Base-by-base conservation (phyloP, 2,113 vertebrate species). In the Sciurus niger region DNA sequence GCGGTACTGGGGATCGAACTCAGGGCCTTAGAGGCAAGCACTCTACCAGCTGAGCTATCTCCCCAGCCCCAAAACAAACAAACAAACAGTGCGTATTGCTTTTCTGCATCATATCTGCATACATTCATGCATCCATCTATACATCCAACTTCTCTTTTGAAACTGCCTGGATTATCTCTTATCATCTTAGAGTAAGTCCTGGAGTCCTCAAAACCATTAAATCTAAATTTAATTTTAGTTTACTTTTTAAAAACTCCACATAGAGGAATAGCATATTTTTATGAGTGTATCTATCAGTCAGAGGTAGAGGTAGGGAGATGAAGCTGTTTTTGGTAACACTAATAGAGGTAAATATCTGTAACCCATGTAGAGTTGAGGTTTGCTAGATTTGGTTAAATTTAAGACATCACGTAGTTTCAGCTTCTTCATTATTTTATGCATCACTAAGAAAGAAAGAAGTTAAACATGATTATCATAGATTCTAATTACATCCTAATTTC, bases 91-190 rank as follows among this genome's bases (percentile, higher is more conserved):
- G 2, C 12, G 14, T 24, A 20, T 40, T 53, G 2, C 70, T 18
- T n/a, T 24, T 51, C 11, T 20, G 79, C 1, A 0, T 18, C 7
- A 25, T 1, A 30, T 32, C 9, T 80, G 25, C 37, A 1, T 48
- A 74, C 20, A 11, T 51, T 51, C 32, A 4, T 55, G 70, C 7
- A 18, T 17, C 11, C 0, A 8, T 14, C 0, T 30, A 0, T 1
- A 8, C 20, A 48, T 48, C 51, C 51, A 73, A 0, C n/a, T 20
- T 85, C 60, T 79, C 16, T 28, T 46, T 68, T 76, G 46, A 32
- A 83, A 30, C 60, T 90, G 14, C 28, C 34, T 1, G 7, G 0
- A 1, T 13, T 73, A 3, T 18, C 28, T 68, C 43, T 65, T 67
- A 16, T 80, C 51, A 68, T 40, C 60, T 72, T 17, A 51, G 51